phyloP scores from a whole-genome alignment of 2,888 invertebrate species.

The Limulus polyphemus region DNA sequence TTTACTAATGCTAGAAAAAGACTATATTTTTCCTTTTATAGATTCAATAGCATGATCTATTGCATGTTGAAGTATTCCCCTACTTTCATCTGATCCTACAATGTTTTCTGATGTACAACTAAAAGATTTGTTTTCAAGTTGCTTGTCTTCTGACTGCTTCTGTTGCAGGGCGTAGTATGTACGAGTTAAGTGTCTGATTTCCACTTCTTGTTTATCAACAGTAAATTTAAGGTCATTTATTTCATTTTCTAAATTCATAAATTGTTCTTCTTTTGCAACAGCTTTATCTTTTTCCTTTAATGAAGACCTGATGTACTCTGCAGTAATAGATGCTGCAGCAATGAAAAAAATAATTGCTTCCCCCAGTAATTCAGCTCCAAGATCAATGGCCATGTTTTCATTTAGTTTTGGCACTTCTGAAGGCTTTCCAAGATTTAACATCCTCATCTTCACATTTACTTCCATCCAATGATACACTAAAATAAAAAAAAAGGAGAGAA shows the following conservation, averaged over 20 bases:
- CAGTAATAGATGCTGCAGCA: conserved; percentile 60
- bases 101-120: too few species aligned
- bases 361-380: conserved; percentile 83
- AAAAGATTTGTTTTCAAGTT: too few species aligned
- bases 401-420: conserved; percentile 68
- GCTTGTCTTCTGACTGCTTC: too few species aligned
- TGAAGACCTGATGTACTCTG: conserved; percentile 61
- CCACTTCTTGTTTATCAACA: conserved; percentile 59
- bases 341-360: conserved; percentile 78
- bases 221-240: conserved; percentile 30
- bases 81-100: too few species aligned
- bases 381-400: conserved; percentile 85
- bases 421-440: conserved; percentile 79
- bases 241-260: conserved; percentile 58
- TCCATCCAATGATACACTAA: conserved; percentile 55
- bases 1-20: too few species aligned
- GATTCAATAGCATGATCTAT: too few species aligned
- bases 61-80: too few species aligned
- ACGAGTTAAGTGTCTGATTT: conserved; percentile 61
- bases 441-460: conserved; percentile 83
- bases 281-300: conserved; percentile 73
- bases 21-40: too few species aligned
- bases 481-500: not conserved
- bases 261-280: conserved; percentile 40
- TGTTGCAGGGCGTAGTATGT: too few species aligned